These are phyloP conservation scores for Cryptocheilus praepositus DNA, from an alignment of 2,888 invertebrate species.

Conservation along the genomic window DNA sequence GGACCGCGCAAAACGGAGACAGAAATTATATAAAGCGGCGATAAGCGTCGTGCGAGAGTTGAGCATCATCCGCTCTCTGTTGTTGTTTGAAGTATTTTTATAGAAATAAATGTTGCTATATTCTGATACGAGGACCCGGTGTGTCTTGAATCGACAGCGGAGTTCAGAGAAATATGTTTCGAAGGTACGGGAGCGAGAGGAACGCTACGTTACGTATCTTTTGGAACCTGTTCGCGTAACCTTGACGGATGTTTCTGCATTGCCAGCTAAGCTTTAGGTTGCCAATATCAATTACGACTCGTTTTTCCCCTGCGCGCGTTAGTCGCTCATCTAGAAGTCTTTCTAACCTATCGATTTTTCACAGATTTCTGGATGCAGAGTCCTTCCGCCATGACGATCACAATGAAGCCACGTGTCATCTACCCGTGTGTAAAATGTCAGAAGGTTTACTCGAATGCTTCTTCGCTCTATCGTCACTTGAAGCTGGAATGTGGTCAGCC, in stretches of 20 bases:
- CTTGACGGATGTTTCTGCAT: too few relatives aligned
- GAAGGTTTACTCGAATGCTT: conserved; percentile 78
- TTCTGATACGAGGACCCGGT: conserved; percentile 4
- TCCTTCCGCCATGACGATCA: conserved; percentile 19
- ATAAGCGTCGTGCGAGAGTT: not conserved
- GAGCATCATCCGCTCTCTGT: conserved; percentile 10
- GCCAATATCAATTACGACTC: too few relatives aligned
- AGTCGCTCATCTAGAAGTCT: not conserved
- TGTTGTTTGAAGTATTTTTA: conserved; percentile 50
- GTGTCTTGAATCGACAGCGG: not conserved
- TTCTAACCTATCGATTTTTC: conserved; percentile 45
- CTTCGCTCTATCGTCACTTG: conserved; percentile 75
- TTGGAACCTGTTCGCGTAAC: too few relatives aligned
- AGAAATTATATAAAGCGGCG: too few relatives aligned
- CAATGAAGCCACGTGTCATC: conserved; percentile 34
- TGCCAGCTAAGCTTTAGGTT: too few relatives aligned
- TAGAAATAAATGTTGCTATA: conserved; percentile 59
- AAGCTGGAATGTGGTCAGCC: conserved; percentile 72
- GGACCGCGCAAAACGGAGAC: not conserved
- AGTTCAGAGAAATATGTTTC: not conserved
- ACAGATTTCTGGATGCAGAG: conserved; percentile 41
- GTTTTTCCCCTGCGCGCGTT: not conserved
- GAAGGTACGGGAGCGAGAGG: not conserved
- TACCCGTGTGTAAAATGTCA: conserved; percentile 76
- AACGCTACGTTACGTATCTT: too few relatives aligned